phyloP scores from a whole-genome alignment of 2,797 vertebrate species.

The Eupleurogrammus muticus region DNA sequence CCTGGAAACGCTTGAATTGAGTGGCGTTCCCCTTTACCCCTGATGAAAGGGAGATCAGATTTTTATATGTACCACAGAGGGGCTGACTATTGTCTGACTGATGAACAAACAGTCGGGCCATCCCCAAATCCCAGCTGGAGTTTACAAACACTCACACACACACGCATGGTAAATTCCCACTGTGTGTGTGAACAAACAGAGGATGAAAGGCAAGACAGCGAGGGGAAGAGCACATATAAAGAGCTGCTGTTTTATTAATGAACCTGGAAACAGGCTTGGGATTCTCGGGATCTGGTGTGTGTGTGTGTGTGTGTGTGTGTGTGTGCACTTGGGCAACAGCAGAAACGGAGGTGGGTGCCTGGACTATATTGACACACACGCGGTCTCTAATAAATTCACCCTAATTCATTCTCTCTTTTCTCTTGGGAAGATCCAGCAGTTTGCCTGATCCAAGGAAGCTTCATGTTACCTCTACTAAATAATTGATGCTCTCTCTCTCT shows the following conservation, averaged over 20 bases:
- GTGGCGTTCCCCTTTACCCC: slow-evolving; percentile 56
- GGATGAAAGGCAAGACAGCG: slow-evolving; percentile 84
- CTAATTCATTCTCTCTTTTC: slow-evolving; percentile 99
- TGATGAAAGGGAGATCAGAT: slow-evolving; percentile 72
- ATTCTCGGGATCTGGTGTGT: slow-evolving; percentile 69
- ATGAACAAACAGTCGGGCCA: slow-evolving; percentile 83
- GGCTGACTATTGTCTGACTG: slow-evolving; percentile 80
- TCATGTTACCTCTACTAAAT: slow-evolving; percentile 99
- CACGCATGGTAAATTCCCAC: slow-evolving; percentile 72
- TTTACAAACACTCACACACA: slow-evolving; percentile 54
- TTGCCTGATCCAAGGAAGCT: slow-evolving; percentile 99
- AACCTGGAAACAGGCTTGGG: slow-evolving; percentile 82
- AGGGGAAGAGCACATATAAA: slow-evolving; percentile 85
- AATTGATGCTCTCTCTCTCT: slow-evolving; percentile 91
- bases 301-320: slow-evolving; percentile 49
- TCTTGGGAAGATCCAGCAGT: slow-evolving; percentile 94
- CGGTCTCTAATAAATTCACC: slow-evolving; percentile 93
- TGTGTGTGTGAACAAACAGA: slow-evolving; percentile 84
- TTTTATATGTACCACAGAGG: slow-evolving; percentile 72
- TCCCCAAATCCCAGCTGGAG: slow-evolving; percentile 79
- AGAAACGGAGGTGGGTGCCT: slow-evolving; percentile 57
- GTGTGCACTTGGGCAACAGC: slow-evolving; percentile 41
- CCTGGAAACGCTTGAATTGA: slow-evolving; percentile 39
- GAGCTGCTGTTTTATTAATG: slow-evolving; percentile 88
- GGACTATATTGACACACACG: slow-evolving; percentile 49